Percentiles rank a stretch among this genome's conserved stretches.
Conservation (phyloP, 2,797 vertebrate genomes). For the Lithobates pipiens region DNA sequence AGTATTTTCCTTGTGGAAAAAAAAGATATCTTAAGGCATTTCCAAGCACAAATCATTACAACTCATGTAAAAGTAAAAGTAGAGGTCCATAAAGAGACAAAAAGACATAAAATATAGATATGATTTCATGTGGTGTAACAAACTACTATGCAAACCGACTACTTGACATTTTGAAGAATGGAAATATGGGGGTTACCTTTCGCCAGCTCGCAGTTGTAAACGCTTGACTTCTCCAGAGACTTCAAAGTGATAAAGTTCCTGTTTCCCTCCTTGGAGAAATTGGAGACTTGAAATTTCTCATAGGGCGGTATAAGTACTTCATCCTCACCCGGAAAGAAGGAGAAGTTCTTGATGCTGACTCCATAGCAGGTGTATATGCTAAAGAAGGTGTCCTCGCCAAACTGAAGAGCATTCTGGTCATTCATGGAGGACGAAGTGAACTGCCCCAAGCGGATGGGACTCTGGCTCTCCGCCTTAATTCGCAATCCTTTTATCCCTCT, state of each 20-base stretch:
- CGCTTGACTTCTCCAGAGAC: constrained; percentile 58
- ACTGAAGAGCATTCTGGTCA: constrained; percentile 36
- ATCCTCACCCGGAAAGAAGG: constrained; percentile 66
- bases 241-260: constrained; percentile 64
- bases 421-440: constrained; percentile 67
- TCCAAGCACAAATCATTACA: too few relatives aligned
- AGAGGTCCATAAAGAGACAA: too few relatives aligned
- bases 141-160: too few relatives aligned
- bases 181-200: constrained; percentile 64
- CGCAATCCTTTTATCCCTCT: constrained; percentile 61
- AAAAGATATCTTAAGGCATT: too few relatives aligned
- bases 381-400: constrained; percentile 72
- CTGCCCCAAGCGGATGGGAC: constrained; percentile 64
- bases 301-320: constrained; percentile 73
- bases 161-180: background rate
- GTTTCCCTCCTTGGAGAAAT: fast-evolving
- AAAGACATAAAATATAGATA: too few relatives aligned
- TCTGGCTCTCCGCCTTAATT: constrained; percentile 41
- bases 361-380: constrained; percentile 71
- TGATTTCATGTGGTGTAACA: too few relatives aligned
- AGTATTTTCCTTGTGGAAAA: too few relatives aligned
- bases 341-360: constrained; percentile 66
- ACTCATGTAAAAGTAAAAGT: too few relatives aligned
- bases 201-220: constrained; percentile 70
- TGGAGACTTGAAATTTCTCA: constrained; percentile 69